Evolutionary conservation across 2,888 invertebrate genomes (phyloP).

Genomic region (Drosophila basisetae): DNA sequence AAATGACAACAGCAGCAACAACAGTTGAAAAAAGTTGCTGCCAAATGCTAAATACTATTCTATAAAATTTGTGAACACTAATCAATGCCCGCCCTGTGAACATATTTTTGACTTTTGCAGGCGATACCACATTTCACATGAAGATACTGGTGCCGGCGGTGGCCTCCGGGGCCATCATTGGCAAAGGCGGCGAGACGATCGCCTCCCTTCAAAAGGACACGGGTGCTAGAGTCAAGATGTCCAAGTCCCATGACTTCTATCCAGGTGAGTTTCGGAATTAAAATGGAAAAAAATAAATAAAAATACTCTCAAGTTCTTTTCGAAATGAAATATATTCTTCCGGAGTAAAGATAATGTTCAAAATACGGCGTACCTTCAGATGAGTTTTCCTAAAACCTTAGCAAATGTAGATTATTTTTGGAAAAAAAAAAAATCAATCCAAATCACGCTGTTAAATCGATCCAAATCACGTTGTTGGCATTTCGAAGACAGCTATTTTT

Average conservation of each 20-base stretch:
- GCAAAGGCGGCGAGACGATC: conserved; percentile 99
- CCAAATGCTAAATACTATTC: conserved; percentile 4
- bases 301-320: background rate
- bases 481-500: accelerated
- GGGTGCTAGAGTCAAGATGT: conserved; percentile 99
- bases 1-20: conserved; percentile 18
- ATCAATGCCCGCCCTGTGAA: conserved; percentile 48
- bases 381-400: background rate
- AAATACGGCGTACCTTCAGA: background rate
- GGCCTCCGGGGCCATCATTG: conserved; percentile 99
- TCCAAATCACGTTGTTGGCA: background rate
- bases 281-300: accelerated
- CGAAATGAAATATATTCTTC: background rate
- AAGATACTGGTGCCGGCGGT: conserved; percentile 98
- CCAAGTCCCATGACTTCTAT: conserved; percentile 99
- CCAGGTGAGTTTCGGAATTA: conserved; percentile 90
- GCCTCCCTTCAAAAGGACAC: conserved; percentile 99
- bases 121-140: conserved; percentile 96
- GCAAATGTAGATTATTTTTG: background rate
- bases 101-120: conserved; percentile 86
- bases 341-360: background rate
- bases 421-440: background rate
- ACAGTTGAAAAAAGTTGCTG: background rate
- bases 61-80: conserved; percentile 24
- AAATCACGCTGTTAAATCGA: background rate